A percentile compares a stretch with the other conserved stretches of the same genome.
These are phyloP conservation scores for Chascanopsetta lugubris DNA, from an alignment of 2,113 vertebrate species.

Conservation along the genomic window DNA sequence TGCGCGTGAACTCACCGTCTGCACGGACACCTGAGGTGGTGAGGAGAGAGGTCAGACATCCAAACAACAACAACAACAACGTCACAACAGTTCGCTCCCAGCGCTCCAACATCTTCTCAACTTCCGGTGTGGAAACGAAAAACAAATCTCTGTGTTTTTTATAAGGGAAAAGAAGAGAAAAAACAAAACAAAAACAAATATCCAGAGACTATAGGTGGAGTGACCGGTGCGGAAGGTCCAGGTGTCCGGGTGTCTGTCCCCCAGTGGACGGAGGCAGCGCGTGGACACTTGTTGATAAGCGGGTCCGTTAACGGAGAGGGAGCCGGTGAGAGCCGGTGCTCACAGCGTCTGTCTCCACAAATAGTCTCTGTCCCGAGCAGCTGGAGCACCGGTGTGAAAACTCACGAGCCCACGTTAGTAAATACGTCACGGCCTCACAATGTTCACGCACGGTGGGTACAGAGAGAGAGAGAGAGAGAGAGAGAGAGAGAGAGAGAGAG, in stretches of 20 bases:
- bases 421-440: slow-evolving; percentile 78
- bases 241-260: slow-evolving; percentile 38
- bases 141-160: slow-evolving; percentile 22
- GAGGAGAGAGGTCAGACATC: slow-evolving; percentile 75
- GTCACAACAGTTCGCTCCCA: slow-evolving; percentile 53
- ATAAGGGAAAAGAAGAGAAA: slow-evolving; percentile 40
- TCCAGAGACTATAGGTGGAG: too few relatives aligned
- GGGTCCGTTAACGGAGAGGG: slow-evolving; percentile 50
- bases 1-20: slow-evolving; percentile 83
- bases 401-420: slow-evolving; percentile 78
- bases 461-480: slow-evolving; percentile 8
- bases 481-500: not conserved
- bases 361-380: slow-evolving; percentile 75
- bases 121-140: not conserved
- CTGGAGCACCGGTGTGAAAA: slow-evolving; percentile 85
- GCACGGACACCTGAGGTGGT: slow-evolving; percentile 75
- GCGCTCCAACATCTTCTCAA: slow-evolving; percentile 68
- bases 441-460: slow-evolving; percentile 46
- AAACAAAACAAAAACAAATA: slow-evolving; percentile 26
- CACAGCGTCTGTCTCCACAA: slow-evolving; percentile 81
- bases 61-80: slow-evolving; percentile 70
- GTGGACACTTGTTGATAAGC: slow-evolving; percentile 39
- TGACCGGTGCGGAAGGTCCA: slow-evolving; percentile 7
- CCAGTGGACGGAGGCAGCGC: slow-evolving; percentile 34
- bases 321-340: slow-evolving; percentile 66